Evolutionary conservation across 2,113 vertebrate genomes (phyloP), one percentile per base, ranked within the genome.

Genomic region (Ceyx margarethae): DNA sequence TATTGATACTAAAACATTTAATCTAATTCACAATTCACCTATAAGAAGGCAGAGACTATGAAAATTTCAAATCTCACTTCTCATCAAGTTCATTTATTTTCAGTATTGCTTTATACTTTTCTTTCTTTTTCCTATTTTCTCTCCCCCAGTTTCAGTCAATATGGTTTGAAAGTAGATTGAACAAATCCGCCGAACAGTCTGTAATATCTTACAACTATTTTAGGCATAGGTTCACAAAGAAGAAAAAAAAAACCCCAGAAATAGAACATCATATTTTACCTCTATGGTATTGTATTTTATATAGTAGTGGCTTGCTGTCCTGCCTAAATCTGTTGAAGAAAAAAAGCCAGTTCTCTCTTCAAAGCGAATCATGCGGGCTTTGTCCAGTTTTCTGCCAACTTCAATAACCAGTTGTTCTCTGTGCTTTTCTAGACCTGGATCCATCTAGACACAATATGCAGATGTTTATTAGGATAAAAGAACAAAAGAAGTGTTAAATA

Each of bases 271-370:
- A 62, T 94, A 66, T 81, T 93, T 86, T 97, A 99, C 99, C 99
- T 99, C 99, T 46, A 99, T 99, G 54, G 99, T 99, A 95, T 98
- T 99, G 95, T 99, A 99, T 95, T 97, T 99, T 97, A 99, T 99
- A 96, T 99, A 99, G 96, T 98, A 99, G 97, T 99, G 99, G 92
- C 99, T 99, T 89, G 99, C 98, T 3, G 99, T 99, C 97, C 99
- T 97, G 91, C 99, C 99, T 95, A 99, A 96, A 95, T 99, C 99
- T 6, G 99, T 99, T 46, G 99, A 99, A 64, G 98, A 98, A 91
- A 99, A 99, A 97, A 99, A 99, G 26, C 98, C 99, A 15, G 99
- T 99, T 80, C 99, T 97, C 81, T 99, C 99, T 91, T 99, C 99
- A 87, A 99, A 99, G 79, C 99, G 99, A 97, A 99, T 99, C 99